Base-by-base conservation (phyloP, 2,888 invertebrate species). In the Dexiosoma caninum region DNA sequence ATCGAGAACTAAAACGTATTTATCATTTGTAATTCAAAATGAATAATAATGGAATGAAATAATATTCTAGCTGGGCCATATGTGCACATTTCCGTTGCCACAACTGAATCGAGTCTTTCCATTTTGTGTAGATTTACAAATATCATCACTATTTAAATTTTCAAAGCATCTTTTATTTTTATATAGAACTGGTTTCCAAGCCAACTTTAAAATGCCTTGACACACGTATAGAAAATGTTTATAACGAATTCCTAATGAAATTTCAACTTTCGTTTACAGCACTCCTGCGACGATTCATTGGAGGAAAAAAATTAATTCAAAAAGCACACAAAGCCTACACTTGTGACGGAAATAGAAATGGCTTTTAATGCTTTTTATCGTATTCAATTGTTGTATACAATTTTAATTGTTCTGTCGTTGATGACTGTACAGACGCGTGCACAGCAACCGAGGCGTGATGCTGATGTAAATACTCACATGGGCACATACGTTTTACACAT, bases 401-500 rank as follows among this genome's bases (percentile, higher is more conserved):
- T 86, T 83, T 86, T 87, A 86, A 88, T 87, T 86, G 84, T 82
- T 60, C 78, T 87, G 85, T 85, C 84, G 84, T 81, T 86, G 85
- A 79, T 85, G 85, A 60, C 76, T 44, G 66, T 62, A 62, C 70
- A 78, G 49, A 83, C 83, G 37, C 86, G 85, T 84, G 87, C 88
- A 80, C 85, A 87, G 72, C 82, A 85, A 83, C 88, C 88, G 66
- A 86, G 89, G 83, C 89, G 89, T 81, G 88, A 87, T 84, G 87
- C 85, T 69, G 84, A 87, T 83, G 89, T 90, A 86, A 59, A 12
- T 67, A 49, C 46, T 84, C 42, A 14, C n/a, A 37, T 23, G 23
- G 8, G 51, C 8, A 37, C 21, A 16, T 8, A 1, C n/a, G n/a
- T n/a, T n/a, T n/a, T n/a, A n/a, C n/a, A n/a, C 66, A 53, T 14